A percentile compares a stretch with the other conserved stretches of the same genome.
Conservation (phyloP, 2,113 vertebrate genomes). For the Cochlearius cochlearius region DNA sequence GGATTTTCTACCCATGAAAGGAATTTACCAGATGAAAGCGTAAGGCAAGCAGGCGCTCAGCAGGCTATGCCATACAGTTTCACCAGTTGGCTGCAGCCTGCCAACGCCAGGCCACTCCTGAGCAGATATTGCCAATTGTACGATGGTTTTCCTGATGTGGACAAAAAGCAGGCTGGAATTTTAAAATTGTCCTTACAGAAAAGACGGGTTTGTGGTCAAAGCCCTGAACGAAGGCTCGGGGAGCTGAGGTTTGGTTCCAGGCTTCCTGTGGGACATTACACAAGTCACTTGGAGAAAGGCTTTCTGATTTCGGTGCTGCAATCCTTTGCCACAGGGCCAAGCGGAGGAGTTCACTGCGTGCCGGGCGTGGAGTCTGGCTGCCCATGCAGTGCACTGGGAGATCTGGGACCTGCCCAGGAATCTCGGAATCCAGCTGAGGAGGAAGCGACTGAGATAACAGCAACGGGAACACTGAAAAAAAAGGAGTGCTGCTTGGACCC, state of each 20-base stretch:
- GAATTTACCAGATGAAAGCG: neutral
- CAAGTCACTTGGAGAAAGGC: neutral
- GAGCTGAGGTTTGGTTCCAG: neutral
- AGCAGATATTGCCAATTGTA: neutral
- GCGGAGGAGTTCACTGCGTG: fast-evolving
- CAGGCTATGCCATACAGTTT: neutral
- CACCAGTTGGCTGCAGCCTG: neutral
- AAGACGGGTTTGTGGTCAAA: neutral
- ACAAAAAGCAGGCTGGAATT: neutral
- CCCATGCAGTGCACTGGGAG: fast-evolving
- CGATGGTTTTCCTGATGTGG: neutral
- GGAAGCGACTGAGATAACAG: neutral
- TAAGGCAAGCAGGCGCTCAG: neutral
- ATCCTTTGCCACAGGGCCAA: neutral
- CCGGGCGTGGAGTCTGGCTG: fast-evolving
- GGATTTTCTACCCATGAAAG: neutral
- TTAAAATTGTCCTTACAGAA: neutral
- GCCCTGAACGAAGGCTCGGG: neutral
- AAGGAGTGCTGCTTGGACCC: neutral
- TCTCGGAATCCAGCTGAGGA: neutral
- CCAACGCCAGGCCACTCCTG: neutral
- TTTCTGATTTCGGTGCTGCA: neutral
- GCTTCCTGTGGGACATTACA: neutral
- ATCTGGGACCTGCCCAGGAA: neutral
- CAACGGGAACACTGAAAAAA: neutral